Evolutionary conservation across 2,797 vertebrate genomes (phyloP), one percentile per base, ranked within the genome.

Genomic region (Syngnathus rostellatus): DNA sequence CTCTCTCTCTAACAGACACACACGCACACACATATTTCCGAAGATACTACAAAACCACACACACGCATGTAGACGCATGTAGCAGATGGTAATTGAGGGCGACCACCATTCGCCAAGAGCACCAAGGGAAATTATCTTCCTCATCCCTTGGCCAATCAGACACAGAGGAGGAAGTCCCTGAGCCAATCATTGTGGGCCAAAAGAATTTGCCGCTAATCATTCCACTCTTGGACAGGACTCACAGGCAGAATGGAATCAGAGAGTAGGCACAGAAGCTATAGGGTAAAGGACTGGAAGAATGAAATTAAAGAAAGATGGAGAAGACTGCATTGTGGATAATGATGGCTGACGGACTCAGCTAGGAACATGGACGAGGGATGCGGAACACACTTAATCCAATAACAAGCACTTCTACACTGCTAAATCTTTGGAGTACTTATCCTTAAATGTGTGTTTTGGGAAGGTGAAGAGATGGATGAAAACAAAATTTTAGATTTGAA

Each of bases 1-100:
- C 25, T 21, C 17, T 17, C 25, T 23, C n/a, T 41, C 62, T 17
- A 7, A 12, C 40, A 70, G 69, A 63, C 67, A 60, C 73, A 72
- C 46, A 17, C 55, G 69, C 69, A 17, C 55, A 70, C 69, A 76
- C 67, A 31, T 43, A 50, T 51, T 51, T 51, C 50, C 9, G n/a
- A 51, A n/a, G 50, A 51, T 61, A 21, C 45, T 51, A 48, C 31
- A 67, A 66, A 68, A 59, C 68, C 58, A 57, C 63, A 73, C 65
- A 19, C 72, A 73, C 72, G 74, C 72, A 81, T 74, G 67, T 68
- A 80, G 86, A 88, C 72, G 74, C 72, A 81, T 74, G 67, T 68
- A 80, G 87, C 88, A 90, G 89, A 90, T 89, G 89, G 89, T 89
- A 90, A 92, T 89, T 90, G 88, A 91, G 90, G 90, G 86, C 87